phyloP scores from a whole-genome alignment of 1,140 invertebrate species.

The Penaeus japonicus region DNA sequence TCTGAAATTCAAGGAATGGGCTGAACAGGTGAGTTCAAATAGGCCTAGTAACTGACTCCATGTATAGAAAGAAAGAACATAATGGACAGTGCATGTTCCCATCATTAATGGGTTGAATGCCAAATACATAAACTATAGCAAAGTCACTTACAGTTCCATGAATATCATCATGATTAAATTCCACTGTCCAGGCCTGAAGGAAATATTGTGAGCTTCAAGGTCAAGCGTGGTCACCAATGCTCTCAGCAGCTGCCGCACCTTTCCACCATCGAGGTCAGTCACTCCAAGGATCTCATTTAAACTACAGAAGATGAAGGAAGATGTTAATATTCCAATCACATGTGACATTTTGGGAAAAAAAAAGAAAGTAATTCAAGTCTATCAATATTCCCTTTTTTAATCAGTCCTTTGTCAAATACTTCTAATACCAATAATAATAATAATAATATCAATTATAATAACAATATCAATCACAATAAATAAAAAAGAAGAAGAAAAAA shows the following conservation, averaged over 20 bases:
- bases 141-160: constrained; percentile 23
- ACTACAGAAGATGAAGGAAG: background rate
- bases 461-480: too few species aligned
- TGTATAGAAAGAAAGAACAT: too few species aligned
- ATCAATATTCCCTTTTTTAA: background rate
- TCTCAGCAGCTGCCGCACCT: background rate
- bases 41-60: too few species aligned
- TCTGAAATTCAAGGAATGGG: too few species aligned
- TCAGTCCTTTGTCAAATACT: too few species aligned
- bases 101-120: too few species aligned
- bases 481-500: background rate
- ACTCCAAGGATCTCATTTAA: background rate
- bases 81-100: too few species aligned
- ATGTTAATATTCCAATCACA: background rate
- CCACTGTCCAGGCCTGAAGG: constrained; percentile 30
- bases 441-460: too few species aligned
- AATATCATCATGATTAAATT: background rate
- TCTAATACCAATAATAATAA: too few species aligned
- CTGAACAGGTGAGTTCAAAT: too few species aligned
- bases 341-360: background rate
- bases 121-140: too few species aligned
- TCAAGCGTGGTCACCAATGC: constrained; percentile 17
- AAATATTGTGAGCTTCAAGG: constrained; percentile 19
- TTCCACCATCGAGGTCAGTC: background rate
- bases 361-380: background rate